Evolutionary conservation across 2,113 vertebrate species (phyloP).

Genomic region (Labrus mixtus): DNA sequence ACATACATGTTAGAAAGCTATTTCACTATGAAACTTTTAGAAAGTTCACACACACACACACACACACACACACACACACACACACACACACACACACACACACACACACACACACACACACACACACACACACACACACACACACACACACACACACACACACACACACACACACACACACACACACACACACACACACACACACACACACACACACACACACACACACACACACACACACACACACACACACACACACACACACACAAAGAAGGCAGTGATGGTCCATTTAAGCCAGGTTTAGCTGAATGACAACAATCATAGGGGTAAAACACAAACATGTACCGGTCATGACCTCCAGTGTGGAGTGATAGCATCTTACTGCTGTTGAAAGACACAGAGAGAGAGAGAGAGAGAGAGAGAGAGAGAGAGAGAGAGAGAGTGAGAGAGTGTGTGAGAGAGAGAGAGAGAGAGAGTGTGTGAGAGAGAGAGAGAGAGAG

Average conservation of each 20-base stretch:
- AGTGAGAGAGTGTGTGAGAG: constrained; percentile 14
- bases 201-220: not conserved
- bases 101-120: not conserved
- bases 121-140: not conserved
- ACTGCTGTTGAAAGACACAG: constrained; percentile 45
- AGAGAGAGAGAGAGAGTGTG: constrained; percentile 46
- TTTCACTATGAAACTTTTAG: too few species aligned
- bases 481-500: constrained; percentile 22
- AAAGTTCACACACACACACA: constrained; percentile 2
- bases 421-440: constrained; percentile 12
- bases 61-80: not conserved
- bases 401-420: constrained; percentile 30
- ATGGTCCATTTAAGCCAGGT: constrained; percentile 30
- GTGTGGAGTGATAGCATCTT: constrained; percentile 60
- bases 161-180: too few species aligned
- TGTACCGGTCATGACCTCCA: constrained; percentile 62
- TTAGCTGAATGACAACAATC: constrained; percentile 60
- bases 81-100: constrained; percentile 8
- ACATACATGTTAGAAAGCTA: too few species aligned
- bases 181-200: not conserved
- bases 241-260: not conserved
- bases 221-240: not conserved
- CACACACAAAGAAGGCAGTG: constrained; percentile 14
- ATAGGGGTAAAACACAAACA: constrained; percentile 71
- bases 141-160: constrained; percentile 1